A percentile compares a stretch with the other conserved stretches of the same genome.
phyloP scores from a whole-genome alignment of 2,888 invertebrate species.

The Zygogramma bicolorata region DNA sequence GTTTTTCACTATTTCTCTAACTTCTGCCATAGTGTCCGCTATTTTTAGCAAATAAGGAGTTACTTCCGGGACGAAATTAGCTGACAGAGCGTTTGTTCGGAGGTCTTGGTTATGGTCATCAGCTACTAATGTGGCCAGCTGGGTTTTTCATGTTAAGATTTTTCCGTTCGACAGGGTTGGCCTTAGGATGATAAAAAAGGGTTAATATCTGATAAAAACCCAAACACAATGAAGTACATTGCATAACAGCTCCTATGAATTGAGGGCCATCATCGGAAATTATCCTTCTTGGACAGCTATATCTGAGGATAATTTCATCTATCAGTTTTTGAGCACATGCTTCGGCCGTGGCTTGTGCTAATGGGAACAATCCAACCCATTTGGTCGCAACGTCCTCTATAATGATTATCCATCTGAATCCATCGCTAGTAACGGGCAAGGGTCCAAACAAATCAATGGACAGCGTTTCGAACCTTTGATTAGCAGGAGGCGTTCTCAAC shows the following conservation, averaged over 20 bases:
- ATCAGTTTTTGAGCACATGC: slow-evolving; percentile 47
- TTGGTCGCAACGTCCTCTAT: slow-evolving; percentile 50
- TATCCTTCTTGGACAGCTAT: slow-evolving; percentile 56
- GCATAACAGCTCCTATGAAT: slow-evolving; percentile 56
- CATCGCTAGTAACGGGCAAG: slow-evolving; percentile 39
- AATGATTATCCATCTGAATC: slow-evolving; percentile 47
- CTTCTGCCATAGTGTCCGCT: background rate
- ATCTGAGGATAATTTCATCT: slow-evolving; percentile 54
- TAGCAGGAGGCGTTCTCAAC: slow-evolving; percentile 37
- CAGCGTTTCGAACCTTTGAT: too few species aligned
- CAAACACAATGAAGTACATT: slow-evolving; percentile 50
- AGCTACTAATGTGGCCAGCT: slow-evolving; percentile 52
- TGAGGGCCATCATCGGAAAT: slow-evolving; percentile 59
- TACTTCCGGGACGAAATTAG: background rate
- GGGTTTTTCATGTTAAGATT: too few species aligned
- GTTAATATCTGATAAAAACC: slow-evolving; percentile 26
- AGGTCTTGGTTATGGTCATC: too few species aligned
- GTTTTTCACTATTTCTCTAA: background rate
- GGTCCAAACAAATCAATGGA: slow-evolving; percentile 54
- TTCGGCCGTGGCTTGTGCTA: slow-evolving; percentile 47
- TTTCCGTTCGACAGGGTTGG: slow-evolving; percentile 46
- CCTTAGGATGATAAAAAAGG: too few species aligned
- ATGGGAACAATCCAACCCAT: slow-evolving; percentile 49
- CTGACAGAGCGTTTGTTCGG: background rate
- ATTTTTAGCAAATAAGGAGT: background rate